Evolutionary conservation across 2,797 vertebrate genomes (phyloP).

Genomic region (Chaetodon trifasciatus): DNA sequence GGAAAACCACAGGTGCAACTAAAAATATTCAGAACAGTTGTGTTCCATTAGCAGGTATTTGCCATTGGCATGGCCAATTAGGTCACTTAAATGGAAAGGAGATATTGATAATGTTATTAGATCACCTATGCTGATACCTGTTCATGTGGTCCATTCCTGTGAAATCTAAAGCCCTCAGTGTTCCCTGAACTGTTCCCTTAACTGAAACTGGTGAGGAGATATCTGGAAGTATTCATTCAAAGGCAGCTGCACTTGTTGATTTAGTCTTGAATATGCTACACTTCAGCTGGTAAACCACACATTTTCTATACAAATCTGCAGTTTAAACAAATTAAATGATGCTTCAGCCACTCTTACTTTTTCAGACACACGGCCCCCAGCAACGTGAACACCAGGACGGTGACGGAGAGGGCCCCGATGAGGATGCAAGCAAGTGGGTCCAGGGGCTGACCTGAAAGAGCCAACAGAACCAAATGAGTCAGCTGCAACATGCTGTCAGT

Average conservation of each 20-base stretch:
- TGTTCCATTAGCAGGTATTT: not conserved
- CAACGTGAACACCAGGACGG: slow-evolving; percentile 38
- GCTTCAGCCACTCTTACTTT: slow-evolving; percentile 70
- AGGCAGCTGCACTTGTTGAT: not conserved
- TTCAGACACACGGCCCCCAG: slow-evolving; percentile 61
- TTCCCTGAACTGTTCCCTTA: no score
- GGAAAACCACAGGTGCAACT: not conserved
- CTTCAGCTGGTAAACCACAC: not conserved
- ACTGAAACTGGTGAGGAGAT: not conserved
- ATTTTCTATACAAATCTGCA: no score
- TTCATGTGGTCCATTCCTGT: not conserved
- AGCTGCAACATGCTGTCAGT: not conserved
- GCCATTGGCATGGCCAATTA: not conserved
- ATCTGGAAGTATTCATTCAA: not conserved
- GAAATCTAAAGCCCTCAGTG: not conserved
- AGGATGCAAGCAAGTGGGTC: not conserved
- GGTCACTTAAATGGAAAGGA: not conserved
- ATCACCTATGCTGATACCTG: not conserved
- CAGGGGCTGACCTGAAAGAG: fast-evolving
- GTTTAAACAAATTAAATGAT: not conserved
- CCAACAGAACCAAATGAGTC: not conserved
- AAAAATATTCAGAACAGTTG: not conserved
- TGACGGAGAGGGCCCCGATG: slow-evolving; percentile 36
- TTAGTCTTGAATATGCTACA: not conserved
- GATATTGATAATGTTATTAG: not conserved